Base-by-base conservation (phyloP, 2,797 vertebrate species). In the Liparis tanakae region DNA sequence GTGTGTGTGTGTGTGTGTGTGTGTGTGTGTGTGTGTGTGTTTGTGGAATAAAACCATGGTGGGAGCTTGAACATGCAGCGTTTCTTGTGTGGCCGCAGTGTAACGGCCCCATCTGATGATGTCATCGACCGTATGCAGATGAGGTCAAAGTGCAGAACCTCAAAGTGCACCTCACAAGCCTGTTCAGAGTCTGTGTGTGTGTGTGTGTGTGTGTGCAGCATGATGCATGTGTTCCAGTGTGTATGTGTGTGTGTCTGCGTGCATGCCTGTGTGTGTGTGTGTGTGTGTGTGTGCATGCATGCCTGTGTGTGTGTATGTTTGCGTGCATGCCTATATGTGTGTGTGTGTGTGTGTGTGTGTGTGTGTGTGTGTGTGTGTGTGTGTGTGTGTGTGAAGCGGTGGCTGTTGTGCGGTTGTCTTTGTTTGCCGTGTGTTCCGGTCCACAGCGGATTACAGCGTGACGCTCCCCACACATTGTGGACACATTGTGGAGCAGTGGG, bases 341-440 rank as follows among this genome's bases (percentile, higher is more conserved):
- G 51, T 58, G 70, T 48, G 41, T 58, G 56, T 64, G 61, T 41
- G 7, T 51, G 18, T 51, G 50, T 22, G 50, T 30, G 59, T 56
- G 33, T 62, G 58, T 70, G 46, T 82, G 79, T 60, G 33, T 58
- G 65, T 56, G n/a, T n/a, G n/a, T n/a, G n/a, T n/a, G n/a, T n/a
- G n/a, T 34, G 56, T 64, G 61, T 41, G 7, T 51, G 18, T 51
- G 50, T 22, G 50, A 51, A 22, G 50, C 10, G 50, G 22, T 22
- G 50, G 10, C 53, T 55, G 30, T 76, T 82, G 68, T 71, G 63
- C 7, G 4, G 43, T 67, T 33, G 3, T 22, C 78, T 89, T 91
- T 91, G 86, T 90, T 84, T 81, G 79, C 57, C 50, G 2, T 88
- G 88, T 88, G 87, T 87, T 91, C 82, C 74, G 86, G 82, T 89